A percentile compares a stretch with the other conserved stretches of the same genome.
These are phyloP conservation scores for Ametastegia equiseti DNA, from an alignment of 2,888 invertebrate species.

Conservation along the genomic window DNA sequence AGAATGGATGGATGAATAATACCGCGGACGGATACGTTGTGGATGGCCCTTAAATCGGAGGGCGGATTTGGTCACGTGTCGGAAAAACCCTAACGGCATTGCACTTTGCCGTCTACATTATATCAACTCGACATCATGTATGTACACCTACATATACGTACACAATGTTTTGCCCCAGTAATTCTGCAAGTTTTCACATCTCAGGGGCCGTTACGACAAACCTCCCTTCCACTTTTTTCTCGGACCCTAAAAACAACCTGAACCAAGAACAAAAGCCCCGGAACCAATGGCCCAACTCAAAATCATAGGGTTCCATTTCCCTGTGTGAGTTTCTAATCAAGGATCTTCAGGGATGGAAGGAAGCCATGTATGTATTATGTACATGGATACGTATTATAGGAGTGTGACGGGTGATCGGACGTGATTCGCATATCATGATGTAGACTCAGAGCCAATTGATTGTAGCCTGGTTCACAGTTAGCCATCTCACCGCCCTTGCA, in stretches of 20 bases:
- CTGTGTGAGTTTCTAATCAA: slow-evolving; percentile 11
- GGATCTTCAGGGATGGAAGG: slow-evolving; percentile 53
- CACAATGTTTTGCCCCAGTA: background rate
- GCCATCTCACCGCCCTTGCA: slow-evolving; percentile 60
- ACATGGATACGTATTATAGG: background rate
- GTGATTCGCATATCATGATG: slow-evolving; percentile 62
- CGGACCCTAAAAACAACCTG: background rate
- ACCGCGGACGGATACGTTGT: slow-evolving; percentile 54
- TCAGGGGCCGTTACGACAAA: too few species aligned
- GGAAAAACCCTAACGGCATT: slow-evolving; percentile 55
- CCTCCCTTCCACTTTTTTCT: background rate
- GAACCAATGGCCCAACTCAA: background rate
- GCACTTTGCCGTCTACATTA: background rate
- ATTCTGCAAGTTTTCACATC: background rate
- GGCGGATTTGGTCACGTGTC: slow-evolving; percentile 67
- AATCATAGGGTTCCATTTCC: background rate
- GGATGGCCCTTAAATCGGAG: slow-evolving; percentile 67
- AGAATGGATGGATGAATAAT: slow-evolving; percentile 58
- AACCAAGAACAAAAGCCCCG: background rate
- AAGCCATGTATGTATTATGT: slow-evolving; percentile 49
- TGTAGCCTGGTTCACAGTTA: slow-evolving; percentile 59
- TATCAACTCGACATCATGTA: background rate
- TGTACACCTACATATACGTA: too few species aligned
- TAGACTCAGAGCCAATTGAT: slow-evolving; percentile 62
- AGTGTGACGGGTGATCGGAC: slow-evolving; percentile 54